A percentile compares a stretch with the other conserved stretches of the same genome.
These are phyloP conservation scores for Dryocosmus kuriphilus DNA, from an alignment of 2,888 invertebrate genomes.

Conservation along the genomic window DNA sequence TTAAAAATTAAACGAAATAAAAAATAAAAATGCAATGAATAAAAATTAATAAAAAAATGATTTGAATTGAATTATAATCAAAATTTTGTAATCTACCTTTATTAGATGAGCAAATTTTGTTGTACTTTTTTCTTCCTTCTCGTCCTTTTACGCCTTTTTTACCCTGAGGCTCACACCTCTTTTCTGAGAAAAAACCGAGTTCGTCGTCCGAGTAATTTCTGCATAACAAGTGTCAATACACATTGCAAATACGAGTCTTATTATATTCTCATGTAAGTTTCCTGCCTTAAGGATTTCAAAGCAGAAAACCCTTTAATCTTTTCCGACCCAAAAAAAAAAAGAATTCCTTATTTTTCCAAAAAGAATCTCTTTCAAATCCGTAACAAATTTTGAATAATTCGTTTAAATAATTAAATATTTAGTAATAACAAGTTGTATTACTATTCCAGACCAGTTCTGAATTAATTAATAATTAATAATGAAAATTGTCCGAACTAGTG, in stretches of 20 bases:
- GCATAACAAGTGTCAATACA: constrained; percentile 70
- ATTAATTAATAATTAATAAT: constrained; percentile 13
- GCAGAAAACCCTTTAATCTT: constrained; percentile 12
- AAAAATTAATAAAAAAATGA: neutral
- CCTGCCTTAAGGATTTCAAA: constrained; percentile 38
- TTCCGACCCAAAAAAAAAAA: neutral
- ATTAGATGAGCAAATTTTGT: neutral
- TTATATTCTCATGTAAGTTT: constrained; percentile 52
- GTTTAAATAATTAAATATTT: too few relatives aligned
- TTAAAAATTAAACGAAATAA: neutral
- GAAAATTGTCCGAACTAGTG: neutral
- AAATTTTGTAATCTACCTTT: neutral
- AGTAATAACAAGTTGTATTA: neutral
- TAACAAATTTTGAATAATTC: too few relatives aligned
- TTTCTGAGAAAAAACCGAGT: constrained; percentile 63
- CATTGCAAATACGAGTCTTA: constrained; percentile 61
- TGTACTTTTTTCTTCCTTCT: neutral
- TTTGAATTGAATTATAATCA: neutral
- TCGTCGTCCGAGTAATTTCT: constrained; percentile 62
- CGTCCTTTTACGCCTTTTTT: neutral
- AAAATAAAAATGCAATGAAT: neutral
- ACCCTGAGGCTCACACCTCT: constrained; percentile 28
- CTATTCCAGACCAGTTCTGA: neutral
- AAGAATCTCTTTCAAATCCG: neutral
- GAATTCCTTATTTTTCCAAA: neutral